phyloP scores from a whole-genome alignment of 2,888 invertebrate genomes.

The Noctua janthina region DNA sequence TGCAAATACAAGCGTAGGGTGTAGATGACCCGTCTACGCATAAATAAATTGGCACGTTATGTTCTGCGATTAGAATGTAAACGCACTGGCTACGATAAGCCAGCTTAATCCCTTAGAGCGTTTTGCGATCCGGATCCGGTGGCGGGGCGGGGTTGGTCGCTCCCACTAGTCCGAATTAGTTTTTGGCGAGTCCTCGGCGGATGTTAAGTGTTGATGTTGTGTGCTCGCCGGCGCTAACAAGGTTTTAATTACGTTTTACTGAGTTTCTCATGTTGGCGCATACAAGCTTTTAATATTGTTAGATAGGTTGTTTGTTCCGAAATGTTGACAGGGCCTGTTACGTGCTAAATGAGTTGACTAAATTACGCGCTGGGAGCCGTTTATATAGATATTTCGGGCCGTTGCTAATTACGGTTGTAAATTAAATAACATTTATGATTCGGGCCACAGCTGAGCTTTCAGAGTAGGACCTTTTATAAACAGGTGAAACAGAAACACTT shows the following conservation, averaged over 20 bases:
- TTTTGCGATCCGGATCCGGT: conserved; percentile 71
- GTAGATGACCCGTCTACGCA: conserved; percentile 21
- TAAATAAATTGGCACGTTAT: conserved; percentile 60
- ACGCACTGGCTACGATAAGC: conserved; percentile 71
- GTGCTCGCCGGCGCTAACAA: conserved; percentile 80
- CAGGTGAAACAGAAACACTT: conserved; percentile 41
- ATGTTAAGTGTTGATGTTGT: conserved; percentile 81
- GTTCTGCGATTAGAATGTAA: conserved; percentile 70
- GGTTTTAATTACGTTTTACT: conserved; percentile 83
- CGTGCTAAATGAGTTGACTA: conserved; percentile 65
- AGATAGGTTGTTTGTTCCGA: conserved; percentile 70
- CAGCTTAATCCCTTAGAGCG: conserved; percentile 75
- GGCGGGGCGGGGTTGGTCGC: conserved; percentile 59
- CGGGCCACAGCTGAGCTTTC: conserved; percentile 28
- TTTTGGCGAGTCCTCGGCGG: conserved; percentile 81
- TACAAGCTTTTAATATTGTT: conserved; percentile 77
- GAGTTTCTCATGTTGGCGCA: conserved; percentile 74
- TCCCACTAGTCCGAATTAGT: conserved; percentile 80
- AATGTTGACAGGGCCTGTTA: conserved; percentile 71
- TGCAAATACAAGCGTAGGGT: conserved; percentile 18
- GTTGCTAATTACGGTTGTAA: conserved; percentile 55
- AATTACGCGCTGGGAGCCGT: conserved; percentile 48
- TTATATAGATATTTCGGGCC: conserved; percentile 42
- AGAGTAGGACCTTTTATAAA: conserved; percentile 16
- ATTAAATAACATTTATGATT: conserved; percentile 56